Base-by-base conservation (phyloP, 2,797 vertebrate species). In the Phoeniculus purpureus region DNA sequence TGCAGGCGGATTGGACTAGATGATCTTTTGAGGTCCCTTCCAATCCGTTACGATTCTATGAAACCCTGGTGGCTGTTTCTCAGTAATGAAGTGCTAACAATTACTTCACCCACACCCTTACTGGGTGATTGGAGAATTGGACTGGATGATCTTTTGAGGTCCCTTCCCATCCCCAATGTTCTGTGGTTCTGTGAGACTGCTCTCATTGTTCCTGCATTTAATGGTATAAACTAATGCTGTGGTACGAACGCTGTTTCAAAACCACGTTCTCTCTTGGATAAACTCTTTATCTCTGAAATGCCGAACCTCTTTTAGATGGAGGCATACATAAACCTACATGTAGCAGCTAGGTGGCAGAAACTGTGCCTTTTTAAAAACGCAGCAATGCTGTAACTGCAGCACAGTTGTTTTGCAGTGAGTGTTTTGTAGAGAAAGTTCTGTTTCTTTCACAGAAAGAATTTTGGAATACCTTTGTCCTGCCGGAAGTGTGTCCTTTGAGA, bases 281-380 rank as follows among this genome's bases (percentile, higher is more conserved):
- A 85, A 72, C 23, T 68, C 61, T 48, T 48, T 0, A 29, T 72
- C 21, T 87, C 54, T 87, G 37, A 89, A 65, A 77, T 62, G 29
- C 47, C 40, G 62, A 27, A 85, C 13, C 37, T 75, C 37, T 26
- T 89, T 64, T 62, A 68, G 55, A 18, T 67, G 8, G 1, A 52
- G 51, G 13, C 2, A 0, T 68, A 58, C 32, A 48, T 52, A 80
- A 89, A 51, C 43, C 74, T 74, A 55, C 81, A 18, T 56, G 32
- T 65, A 93, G 73, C 93, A 96, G 93, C 89, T 85, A 92, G 92
- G 76, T 95, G 93, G 93, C 92, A 96, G 92, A 94, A 94, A 93
- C 26, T 45, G n/a, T 74, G 29, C 72, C 50, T 94, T 91, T 84
- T 87, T 10, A 21, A 79, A 87, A 77, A 29, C n/a, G 31, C 75